Evolutionary conservation across 23 tunicate species (phyloP), one percentile per base, ranked within the genome.

Genomic region (Ciona savignyi): DNA sequence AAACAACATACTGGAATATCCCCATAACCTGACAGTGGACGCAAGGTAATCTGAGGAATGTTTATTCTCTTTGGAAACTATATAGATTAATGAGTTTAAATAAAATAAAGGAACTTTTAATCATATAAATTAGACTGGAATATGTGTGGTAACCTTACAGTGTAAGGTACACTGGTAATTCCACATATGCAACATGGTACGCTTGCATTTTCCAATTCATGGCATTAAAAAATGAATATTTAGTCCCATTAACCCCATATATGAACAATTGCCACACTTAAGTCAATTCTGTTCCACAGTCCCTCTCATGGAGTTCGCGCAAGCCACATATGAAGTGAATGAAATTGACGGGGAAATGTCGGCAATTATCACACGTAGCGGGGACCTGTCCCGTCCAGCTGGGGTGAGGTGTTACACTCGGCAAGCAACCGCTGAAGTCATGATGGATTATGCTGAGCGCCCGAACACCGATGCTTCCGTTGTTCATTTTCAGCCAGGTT

Each of bases 381-480:
- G 99, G 35, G 99, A 94, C 77, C 81, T 87, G 35, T 82, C 95
- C 68, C 85, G 78, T 34, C 24, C 95, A 29, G 62, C 95, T 25
- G 24, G 78, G 1, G 99, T 94, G 0, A 77, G 99, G 2, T 94
- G 99, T 74, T 94, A 87, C 90, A 94, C 99, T 51, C 82, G 99
- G 56, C 99, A 94, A 77, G 69, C 82, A 34, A 76, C 89, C 62
- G 99, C 99, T 28, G 76, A 94, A 49, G 99, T 94, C 26, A 78
- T 83, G 80, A 79, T 66, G 81, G 99, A 94, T 33, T 94, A 84
- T 72, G 89, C 81, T 21, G 99, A 94, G 51, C 66, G 95, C 23
- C 99, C 99, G 32, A 94, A 94, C 84, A 94, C 99, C 1, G 89
- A 94, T 65, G 86, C 77, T 0, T 87, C 99, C 0, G 28, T 87